phyloP scores from a whole-genome alignment of 2,888 invertebrate species.

The Leptinotarsa peninsularis region DNA sequence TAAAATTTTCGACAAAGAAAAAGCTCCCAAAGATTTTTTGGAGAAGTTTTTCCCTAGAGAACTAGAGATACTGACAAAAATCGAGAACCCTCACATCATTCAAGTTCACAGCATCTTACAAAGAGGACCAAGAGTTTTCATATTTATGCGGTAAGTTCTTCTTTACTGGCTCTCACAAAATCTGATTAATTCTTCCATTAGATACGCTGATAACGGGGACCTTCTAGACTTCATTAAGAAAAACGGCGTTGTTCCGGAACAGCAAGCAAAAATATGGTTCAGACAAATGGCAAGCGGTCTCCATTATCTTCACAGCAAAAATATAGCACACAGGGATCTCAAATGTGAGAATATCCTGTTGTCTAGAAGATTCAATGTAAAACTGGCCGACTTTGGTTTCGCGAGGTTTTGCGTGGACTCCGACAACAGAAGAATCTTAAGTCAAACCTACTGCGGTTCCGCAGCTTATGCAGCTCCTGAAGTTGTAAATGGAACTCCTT shows the following conservation, averaged over 20 bases:
- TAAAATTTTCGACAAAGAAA: slow-evolving; percentile 91
- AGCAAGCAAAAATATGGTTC: slow-evolving; percentile 86
- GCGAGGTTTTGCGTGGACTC: slow-evolving; percentile 83
- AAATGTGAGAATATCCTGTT: slow-evolving; percentile 93
- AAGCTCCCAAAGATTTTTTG: slow-evolving; percentile 89
- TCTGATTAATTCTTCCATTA: slow-evolving; percentile 39
- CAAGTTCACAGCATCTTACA: slow-evolving; percentile 90
- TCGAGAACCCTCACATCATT: slow-evolving; percentile 91
- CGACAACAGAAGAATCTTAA: slow-evolving; percentile 80
- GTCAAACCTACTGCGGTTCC: slow-evolving; percentile 95
- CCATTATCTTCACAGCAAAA: slow-evolving; percentile 84
- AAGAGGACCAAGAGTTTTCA: slow-evolving; percentile 85
- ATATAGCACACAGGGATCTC: slow-evolving; percentile 91
- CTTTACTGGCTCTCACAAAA: neutral
- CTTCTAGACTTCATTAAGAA: slow-evolving; percentile 85
- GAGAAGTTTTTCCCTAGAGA: slow-evolving; percentile 95
- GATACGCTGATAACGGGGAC: slow-evolving; percentile 90
- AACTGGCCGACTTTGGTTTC: slow-evolving; percentile 95
- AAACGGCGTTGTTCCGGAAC: slow-evolving; percentile 81
- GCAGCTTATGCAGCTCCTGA: slow-evolving; percentile 97
- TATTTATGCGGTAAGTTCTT: slow-evolving; percentile 79
- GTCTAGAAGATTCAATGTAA: slow-evolving; percentile 87
- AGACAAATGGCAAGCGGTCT: slow-evolving; percentile 86
- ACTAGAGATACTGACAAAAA: slow-evolving; percentile 87
- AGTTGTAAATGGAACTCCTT: slow-evolving; percentile 89